Base-by-base conservation (phyloP, 2,797 vertebrate genomes). In the Gadopsis bispinosus region DNA sequence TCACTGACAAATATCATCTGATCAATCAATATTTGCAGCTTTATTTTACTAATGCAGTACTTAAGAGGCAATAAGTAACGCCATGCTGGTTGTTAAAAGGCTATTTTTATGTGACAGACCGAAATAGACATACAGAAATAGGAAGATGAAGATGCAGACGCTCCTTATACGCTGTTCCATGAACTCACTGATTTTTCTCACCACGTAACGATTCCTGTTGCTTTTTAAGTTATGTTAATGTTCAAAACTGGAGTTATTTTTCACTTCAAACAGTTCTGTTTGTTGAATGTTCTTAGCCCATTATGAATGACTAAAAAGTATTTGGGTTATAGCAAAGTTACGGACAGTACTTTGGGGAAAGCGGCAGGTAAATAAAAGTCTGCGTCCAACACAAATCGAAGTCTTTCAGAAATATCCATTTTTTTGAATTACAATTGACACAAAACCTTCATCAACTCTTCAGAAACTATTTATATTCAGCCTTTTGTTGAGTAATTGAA, bases 81-180 rank as follows among this genome's bases (percentile, higher is more conserved):
- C 86, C 81, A 51, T 83, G 91, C 89, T 75, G 93, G 94, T 95
- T 95, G 93, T 95, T 95, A 95, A 95, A 95, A 95, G 91, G 91
- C 95, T 94, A 95, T 95, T 95, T 95, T 96, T 95, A 95, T 84
- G 86, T 93, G 95, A 95, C 95, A 94, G 94, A 95, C 95, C 63
- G 92, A 95, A 95, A 95, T 95, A 96, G 95, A 93, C 88, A 71
- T 58, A 88, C 91, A 92, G 93, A 94, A 94, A 94, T 95, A 92
- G 93, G 89, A 92, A 90, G 92, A 93, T 89, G 81, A 84, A 95
- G 87, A 77, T 39, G 22, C 77, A 86, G 79, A 88, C 75, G 61
- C 69, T 82, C 75, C 68, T 78, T 60, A 75, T 54, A 79, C 65
- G 39, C 61, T 39, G 54, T 17, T 20, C 61, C 60, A 11, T 68